These are phyloP conservation scores for Popillia japonica DNA, from an alignment of 1,140 invertebrate species.

Conservation along the genomic window DNA sequence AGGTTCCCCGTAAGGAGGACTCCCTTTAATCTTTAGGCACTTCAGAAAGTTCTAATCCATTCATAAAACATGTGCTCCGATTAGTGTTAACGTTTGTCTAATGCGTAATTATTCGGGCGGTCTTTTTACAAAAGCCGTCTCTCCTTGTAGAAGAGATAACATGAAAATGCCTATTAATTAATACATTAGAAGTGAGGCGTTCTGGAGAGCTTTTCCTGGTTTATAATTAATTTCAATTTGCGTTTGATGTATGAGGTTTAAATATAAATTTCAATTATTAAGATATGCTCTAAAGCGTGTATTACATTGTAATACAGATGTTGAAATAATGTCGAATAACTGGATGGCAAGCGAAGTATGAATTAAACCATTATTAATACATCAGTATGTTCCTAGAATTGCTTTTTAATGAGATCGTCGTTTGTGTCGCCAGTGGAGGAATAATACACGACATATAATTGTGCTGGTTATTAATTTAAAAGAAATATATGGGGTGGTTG, in stretches of 20 bases:
- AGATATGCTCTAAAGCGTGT: too few relatives aligned
- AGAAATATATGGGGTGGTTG: too few relatives aligned
- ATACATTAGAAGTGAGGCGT: constrained; percentile 11
- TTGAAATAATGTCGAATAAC: too few relatives aligned
- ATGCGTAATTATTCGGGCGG: constrained; percentile 20
- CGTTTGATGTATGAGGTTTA: constrained; percentile 12
- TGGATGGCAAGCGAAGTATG: too few relatives aligned
- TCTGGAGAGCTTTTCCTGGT: constrained; percentile 8
- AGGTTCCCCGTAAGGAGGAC: constrained; percentile 16
- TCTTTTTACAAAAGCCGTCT: constrained; percentile 15
- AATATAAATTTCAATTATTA: too few relatives aligned
- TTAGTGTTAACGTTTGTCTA: constrained; percentile 31
- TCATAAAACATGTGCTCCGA: constrained; percentile 30
- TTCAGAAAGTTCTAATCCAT: constrained; percentile 24
- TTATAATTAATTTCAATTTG: constrained; percentile 23
- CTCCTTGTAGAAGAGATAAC: background rate
- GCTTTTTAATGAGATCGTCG: too few relatives aligned
- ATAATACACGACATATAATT: too few relatives aligned
- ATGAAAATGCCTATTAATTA: constrained; percentile 10
- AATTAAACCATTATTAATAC: too few relatives aligned
- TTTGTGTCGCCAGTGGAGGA: too few relatives aligned
- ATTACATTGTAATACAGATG: too few relatives aligned
- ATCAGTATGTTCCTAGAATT: too few relatives aligned
- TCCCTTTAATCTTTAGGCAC: constrained; percentile 27
- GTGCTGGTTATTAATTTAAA: too few relatives aligned